Conservation (phyloP, 2,113 vertebrate genomes). For the Heterocephalus glaber region DNA sequence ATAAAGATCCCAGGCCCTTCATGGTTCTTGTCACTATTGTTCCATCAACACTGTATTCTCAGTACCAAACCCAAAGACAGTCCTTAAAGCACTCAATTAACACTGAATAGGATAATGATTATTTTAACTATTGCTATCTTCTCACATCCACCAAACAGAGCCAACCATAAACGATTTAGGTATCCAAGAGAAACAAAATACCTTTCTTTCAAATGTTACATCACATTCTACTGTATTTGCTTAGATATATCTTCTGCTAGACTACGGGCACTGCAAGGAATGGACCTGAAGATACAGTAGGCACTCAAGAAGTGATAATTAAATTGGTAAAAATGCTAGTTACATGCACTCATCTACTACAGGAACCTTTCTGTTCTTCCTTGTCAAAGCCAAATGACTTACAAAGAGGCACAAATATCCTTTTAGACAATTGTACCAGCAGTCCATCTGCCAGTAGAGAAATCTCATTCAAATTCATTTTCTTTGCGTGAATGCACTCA, state of each 20-base stretch:
- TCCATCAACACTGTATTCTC: neutral
- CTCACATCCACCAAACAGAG: neutral
- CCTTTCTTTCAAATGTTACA: neutral
- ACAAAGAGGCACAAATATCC: neutral
- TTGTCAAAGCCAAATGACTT: constrained; percentile 12
- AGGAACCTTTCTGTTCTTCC: neutral
- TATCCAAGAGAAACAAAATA: neutral
- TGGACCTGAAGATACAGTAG: neutral
- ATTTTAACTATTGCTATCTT: neutral
- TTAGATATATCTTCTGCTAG: neutral
- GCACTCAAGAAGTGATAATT: neutral
- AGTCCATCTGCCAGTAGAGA: neutral
- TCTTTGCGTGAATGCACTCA: constrained; percentile 65
- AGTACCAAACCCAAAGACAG: neutral
- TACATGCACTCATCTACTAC: neutral
- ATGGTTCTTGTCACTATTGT: neutral
- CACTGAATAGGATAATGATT: neutral
- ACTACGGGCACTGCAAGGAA: neutral
- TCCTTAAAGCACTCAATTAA: neutral
- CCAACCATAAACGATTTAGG: neutral
- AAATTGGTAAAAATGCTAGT: neutral
- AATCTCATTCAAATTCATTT: constrained; percentile 42
- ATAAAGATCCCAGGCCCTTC: neutral
- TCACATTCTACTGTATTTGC: neutral
- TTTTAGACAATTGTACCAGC: constrained; percentile 22